A percentile compares a stretch with the other conserved stretches of the same genome.
Conservation (phyloP, 2,888 invertebrate genomes). For the Cantharis rufa region DNA sequence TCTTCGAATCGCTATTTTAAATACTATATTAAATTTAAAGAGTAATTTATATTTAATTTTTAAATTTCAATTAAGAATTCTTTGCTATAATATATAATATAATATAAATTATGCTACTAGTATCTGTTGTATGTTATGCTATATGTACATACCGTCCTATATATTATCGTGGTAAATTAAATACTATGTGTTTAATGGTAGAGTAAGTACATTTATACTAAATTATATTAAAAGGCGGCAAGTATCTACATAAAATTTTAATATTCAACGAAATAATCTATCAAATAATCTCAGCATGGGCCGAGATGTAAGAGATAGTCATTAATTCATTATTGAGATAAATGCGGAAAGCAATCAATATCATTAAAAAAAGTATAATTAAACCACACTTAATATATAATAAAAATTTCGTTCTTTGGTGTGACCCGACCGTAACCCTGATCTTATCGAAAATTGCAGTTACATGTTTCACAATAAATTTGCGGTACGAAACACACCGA, state of each 20-base stretch:
- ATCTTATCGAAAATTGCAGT: conserved; percentile 31
- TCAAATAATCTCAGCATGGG: conserved; percentile 17
- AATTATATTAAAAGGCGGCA: conserved; percentile 20
- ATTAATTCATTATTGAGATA: conserved; percentile 10
- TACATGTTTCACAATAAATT: conserved; percentile 30
- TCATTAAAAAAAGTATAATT: conserved; percentile 28
- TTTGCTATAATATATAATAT: no score
- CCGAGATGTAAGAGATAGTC: conserved; percentile 19
- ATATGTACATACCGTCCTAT: no score
- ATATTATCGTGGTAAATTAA: no score
- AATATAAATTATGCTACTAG: no score
- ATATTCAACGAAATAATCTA: conserved; percentile 23
- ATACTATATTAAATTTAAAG: no score
- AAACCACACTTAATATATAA: conserved; percentile 28
- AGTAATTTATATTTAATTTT: not conserved
- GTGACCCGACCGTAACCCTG: conserved; percentile 26
- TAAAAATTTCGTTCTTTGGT: conserved; percentile 19
- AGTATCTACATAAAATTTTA: conserved; percentile 8
- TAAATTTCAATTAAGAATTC: no score
- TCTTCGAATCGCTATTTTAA: not conserved
- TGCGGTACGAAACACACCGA: conserved; percentile 21
- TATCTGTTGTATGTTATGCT: no score
- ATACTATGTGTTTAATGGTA: no score
- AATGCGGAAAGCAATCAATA: conserved; percentile 27
- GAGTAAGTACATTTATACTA: not conserved